These are phyloP conservation scores for Potorous gilbertii DNA, from an alignment of 2,797 vertebrate genomes.

Conservation along the genomic window DNA sequence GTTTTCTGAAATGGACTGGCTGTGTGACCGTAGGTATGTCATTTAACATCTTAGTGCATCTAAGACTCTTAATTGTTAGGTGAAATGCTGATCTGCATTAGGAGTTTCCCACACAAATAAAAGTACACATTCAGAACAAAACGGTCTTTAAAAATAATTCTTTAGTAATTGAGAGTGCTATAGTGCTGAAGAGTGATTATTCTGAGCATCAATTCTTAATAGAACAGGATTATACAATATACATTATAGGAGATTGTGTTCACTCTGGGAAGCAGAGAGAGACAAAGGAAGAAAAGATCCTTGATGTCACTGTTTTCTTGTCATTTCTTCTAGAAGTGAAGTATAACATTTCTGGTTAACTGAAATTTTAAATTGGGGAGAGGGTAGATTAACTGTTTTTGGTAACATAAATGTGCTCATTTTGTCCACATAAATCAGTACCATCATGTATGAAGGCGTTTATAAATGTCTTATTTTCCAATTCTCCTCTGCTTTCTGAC, in stretches of 20 bases:
- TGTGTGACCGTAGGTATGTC: neutral
- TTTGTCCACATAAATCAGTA: accelerated
- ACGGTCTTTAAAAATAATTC: neutral
- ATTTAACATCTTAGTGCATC: neutral
- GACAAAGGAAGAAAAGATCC: neutral
- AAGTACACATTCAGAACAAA: neutral
- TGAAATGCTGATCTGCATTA: neutral
- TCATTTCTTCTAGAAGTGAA: neutral
- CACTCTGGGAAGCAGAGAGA: neutral
- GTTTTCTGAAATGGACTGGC: neutral
- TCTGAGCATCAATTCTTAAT: neutral
- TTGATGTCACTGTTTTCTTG: neutral
- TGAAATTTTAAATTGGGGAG: neutral
- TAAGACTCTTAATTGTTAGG: neutral
- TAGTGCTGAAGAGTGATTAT: neutral
- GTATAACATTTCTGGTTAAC: neutral
- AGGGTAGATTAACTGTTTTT: neutral
- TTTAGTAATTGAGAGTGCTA: neutral
- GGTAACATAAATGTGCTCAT: neutral
- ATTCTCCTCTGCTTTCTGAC: neutral
- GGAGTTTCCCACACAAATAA: neutral
- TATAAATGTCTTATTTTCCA: accelerated
- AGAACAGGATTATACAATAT: neutral
- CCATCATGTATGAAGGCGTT: neutral
- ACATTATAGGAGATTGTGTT: neutral